These are phyloP conservation scores for Scrobipalpa atriplicella DNA, from an alignment of 2,888 invertebrate genomes.

Conservation along the genomic window DNA sequence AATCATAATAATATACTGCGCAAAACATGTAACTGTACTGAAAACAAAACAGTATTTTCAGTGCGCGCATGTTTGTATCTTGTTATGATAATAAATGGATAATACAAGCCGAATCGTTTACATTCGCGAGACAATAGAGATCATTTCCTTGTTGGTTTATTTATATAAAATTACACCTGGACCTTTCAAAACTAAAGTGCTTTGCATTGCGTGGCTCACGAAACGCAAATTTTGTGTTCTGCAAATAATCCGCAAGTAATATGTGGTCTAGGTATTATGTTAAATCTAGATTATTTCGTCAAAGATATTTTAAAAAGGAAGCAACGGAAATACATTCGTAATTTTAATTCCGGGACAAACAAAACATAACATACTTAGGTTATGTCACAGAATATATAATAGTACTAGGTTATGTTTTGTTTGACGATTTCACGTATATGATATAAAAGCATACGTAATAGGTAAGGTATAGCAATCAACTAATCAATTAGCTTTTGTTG, in stretches of 20 bases:
- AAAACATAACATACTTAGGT: too few relatives aligned
- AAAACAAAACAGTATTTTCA: constrained; percentile 12
- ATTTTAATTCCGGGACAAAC: too few relatives aligned
- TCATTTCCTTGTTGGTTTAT: constrained; percentile 61
- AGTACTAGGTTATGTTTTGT: too few relatives aligned
- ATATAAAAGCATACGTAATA: too few relatives aligned
- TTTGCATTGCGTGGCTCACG: constrained; percentile 7
- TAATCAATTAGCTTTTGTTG: too few relatives aligned
- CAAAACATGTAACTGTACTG: background rate
- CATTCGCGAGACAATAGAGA: constrained; percentile 56
- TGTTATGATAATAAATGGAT: constrained; percentile 47
- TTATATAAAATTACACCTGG: constrained; percentile 39
- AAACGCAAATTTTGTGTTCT: background rate
- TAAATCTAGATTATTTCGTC: too few relatives aligned
- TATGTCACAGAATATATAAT: too few relatives aligned
- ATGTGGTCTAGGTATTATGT: too few relatives aligned
- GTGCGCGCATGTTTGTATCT: constrained; percentile 14
- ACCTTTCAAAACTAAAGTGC: constrained; percentile 7
- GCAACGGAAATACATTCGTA: too few relatives aligned
- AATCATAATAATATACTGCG: constrained; percentile 4
- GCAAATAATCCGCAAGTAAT: background rate
- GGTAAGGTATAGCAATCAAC: too few relatives aligned
- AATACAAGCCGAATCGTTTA: constrained; percentile 47
- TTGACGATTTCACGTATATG: too few relatives aligned
- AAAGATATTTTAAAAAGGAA: too few relatives aligned